These are phyloP conservation scores for Euproctis similis DNA, from an alignment of 2,888 invertebrate genomes.

Conservation along the genomic window DNA sequence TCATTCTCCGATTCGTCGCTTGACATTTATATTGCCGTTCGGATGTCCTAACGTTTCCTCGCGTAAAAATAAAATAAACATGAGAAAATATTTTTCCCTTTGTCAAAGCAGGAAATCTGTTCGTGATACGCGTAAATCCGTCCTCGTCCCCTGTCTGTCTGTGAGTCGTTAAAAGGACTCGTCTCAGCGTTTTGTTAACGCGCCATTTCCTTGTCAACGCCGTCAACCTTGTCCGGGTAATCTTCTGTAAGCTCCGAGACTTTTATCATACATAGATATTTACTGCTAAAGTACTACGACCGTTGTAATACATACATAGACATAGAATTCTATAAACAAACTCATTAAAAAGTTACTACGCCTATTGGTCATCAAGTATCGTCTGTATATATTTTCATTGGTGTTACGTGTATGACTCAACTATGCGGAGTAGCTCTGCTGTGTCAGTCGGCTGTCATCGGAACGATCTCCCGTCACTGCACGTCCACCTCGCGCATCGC, in stretches of 20 bases:
- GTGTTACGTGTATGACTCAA: constrained; percentile 58
- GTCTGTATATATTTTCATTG: constrained; percentile 49
- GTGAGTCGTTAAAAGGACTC: constrained; percentile 63
- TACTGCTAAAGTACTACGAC: background rate
- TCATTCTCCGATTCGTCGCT: constrained; percentile 28
- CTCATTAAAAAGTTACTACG: constrained; percentile 42
- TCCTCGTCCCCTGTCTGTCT: constrained; percentile 67
- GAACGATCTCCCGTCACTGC: constrained; percentile 70
- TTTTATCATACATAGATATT: too few relatives aligned
- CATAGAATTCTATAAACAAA: constrained; percentile 36
- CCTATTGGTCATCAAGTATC: constrained; percentile 42
- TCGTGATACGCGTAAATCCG: constrained; percentile 69
- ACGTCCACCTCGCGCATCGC: constrained; percentile 73
- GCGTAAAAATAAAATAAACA: constrained; percentile 50
- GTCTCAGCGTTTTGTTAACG: constrained; percentile 65
- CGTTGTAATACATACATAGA: constrained; percentile 11
- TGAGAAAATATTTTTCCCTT: constrained; percentile 51
- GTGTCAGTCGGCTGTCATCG: constrained; percentile 68
- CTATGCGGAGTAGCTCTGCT: constrained; percentile 51
- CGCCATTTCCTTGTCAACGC: constrained; percentile 65
- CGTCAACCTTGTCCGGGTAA: constrained; percentile 54
- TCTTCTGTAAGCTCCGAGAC: constrained; percentile 51
- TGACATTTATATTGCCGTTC: constrained; percentile 34
- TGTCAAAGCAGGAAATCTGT: constrained; percentile 68
- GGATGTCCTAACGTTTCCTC: constrained; percentile 33